These are phyloP conservation scores for Caenorhabditis uteleia DNA, from an alignment of 2,888 invertebrate genomes.

Conservation along the genomic window DNA sequence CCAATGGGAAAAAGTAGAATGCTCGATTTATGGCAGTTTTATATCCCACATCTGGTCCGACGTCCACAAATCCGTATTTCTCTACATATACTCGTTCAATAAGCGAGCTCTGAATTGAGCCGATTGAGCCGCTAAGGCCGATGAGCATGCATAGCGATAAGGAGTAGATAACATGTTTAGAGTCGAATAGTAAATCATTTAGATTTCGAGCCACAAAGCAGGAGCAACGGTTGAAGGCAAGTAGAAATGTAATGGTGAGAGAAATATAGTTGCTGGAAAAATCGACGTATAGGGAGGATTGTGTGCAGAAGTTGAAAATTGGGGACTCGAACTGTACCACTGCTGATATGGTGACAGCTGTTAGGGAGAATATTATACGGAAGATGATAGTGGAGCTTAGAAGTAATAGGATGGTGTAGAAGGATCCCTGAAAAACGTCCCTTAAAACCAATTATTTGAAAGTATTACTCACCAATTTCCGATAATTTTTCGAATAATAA, in stretches of 20 bases:
- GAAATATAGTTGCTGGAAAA: too few relatives aligned
- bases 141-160: background rate
- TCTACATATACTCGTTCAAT: background rate
- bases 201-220: background rate
- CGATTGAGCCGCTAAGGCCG: background rate
- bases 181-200: conserved; percentile 2
- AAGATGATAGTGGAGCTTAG: too few relatives aligned
- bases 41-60: conserved; percentile 3
- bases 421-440: too few relatives aligned
- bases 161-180: background rate
- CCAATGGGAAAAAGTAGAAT: conserved; percentile 19
- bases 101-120: conserved; percentile 1
- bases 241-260: background rate
- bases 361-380: too few relatives aligned
- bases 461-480: too few relatives aligned
- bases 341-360: too few relatives aligned
- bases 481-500: too few relatives aligned
- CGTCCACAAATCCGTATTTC: conserved; percentile 3
- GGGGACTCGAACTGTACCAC: too few relatives aligned
- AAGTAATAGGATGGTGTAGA: too few relatives aligned
- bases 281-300: too few relatives aligned
- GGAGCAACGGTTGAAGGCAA: conserved; percentile 5
- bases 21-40: conserved; percentile 10
- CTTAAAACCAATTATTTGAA: too few relatives aligned
- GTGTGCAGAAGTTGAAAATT: too few relatives aligned